These are phyloP conservation scores for Reinhardtius hippoglossoides DNA, from an alignment of 2,113 vertebrate species.

Conservation along the genomic window DNA sequence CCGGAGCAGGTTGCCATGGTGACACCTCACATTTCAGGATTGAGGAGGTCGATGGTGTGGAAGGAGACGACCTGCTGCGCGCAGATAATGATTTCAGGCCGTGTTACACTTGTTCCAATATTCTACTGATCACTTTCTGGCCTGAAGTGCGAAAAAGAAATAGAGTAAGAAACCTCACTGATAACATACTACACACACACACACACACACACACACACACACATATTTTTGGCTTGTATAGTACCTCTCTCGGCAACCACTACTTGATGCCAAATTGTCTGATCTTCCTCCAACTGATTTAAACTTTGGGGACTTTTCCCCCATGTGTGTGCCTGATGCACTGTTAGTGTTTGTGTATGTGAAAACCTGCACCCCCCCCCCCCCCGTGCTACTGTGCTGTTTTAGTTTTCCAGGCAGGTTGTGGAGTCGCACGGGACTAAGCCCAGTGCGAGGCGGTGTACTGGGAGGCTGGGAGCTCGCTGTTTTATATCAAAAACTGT, in stretches of 20 bases:
- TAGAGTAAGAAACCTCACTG: not conserved
- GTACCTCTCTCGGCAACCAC: not conserved
- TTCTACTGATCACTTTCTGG: not conserved
- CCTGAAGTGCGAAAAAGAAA: not conserved
- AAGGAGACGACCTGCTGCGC: not conserved
- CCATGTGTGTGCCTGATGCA: not conserved
- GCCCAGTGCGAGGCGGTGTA: conserved; percentile 7
- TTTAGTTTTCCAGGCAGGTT: conserved; percentile 34
- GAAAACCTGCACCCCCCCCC: conserved; percentile 9
- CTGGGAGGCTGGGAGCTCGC: conserved; percentile 20
- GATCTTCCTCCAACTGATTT: not conserved
- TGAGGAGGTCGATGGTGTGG: conserved; percentile 24
- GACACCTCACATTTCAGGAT: conserved; percentile 38
- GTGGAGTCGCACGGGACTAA: not conserved
- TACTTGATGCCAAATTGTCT: not conserved
- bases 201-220: no score
- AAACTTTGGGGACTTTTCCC: not conserved
- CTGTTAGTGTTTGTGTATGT: not conserved
- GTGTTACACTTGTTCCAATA: not conserved
- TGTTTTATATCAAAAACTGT: conserved; percentile 36
- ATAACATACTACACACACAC: no score
- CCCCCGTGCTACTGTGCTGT: not conserved
- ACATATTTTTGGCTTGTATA: not conserved
- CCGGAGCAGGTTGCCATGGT: conserved; percentile 46
- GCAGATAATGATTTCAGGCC: not conserved